Conservation (phyloP, 1,140 invertebrate species). For the Drosophila dunni region DNA sequence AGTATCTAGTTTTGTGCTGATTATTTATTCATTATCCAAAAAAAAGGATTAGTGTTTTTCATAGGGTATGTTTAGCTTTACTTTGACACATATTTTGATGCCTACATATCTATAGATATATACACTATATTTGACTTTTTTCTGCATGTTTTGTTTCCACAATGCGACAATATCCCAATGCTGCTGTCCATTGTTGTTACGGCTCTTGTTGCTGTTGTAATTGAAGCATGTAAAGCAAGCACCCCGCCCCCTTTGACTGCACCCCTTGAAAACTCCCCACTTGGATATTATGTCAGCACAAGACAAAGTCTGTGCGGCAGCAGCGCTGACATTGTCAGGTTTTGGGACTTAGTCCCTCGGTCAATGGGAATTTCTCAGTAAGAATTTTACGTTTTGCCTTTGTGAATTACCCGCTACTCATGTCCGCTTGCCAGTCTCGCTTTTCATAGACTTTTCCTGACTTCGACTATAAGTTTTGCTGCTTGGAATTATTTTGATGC, state of each 20-base stretch:
- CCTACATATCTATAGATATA: slow-evolving; percentile 1
- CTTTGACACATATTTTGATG: neutral
- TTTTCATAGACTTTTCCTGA: no score
- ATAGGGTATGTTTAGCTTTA: slow-evolving; percentile 2
- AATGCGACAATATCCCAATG: slow-evolving; percentile 67
- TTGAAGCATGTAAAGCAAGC: slow-evolving; percentile 79
- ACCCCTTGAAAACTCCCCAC: slow-evolving; percentile 1
- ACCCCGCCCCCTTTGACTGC: slow-evolving; percentile 20
- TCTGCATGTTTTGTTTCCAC: slow-evolving; percentile 53
- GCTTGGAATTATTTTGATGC: no score
- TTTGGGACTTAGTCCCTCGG: no score
- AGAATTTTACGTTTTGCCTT: no score
- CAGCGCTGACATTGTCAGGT: no score
- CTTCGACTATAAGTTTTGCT: no score
- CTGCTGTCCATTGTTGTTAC: slow-evolving; percentile 54
- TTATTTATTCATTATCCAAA: no score
- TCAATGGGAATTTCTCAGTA: no score
- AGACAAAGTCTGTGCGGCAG: no score
- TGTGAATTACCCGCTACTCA: no score
- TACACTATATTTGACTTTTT: slow-evolving; percentile 36
- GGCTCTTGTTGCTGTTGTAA: slow-evolving; percentile 66
- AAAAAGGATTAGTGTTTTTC: neutral
- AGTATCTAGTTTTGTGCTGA: neutral
- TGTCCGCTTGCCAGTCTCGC: no score
- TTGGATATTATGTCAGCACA: no score